These are phyloP conservation scores for Delia radicum DNA, from an alignment of 1,140 invertebrate genomes.

Conservation along the genomic window DNA sequence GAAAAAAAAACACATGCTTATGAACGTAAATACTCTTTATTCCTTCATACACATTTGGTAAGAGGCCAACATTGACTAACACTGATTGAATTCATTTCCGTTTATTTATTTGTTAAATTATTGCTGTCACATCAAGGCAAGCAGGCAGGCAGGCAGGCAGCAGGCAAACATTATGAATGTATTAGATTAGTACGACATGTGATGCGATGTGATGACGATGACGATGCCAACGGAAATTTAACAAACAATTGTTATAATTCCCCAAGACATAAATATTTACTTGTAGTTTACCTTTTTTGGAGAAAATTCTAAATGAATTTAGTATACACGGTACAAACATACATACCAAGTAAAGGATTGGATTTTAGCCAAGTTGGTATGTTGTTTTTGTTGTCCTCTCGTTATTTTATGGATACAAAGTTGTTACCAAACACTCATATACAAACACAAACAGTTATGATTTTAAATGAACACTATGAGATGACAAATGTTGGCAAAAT, in stretches of 20 bases:
- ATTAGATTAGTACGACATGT: not conserved
- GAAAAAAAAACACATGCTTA: too few relatives aligned
- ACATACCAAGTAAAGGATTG: not conserved
- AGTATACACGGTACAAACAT: not conserved
- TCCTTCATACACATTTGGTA: not conserved
- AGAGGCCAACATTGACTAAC: not conserved
- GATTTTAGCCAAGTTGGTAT: not conserved
- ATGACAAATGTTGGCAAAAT: not conserved
- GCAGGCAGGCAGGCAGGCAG: not conserved
- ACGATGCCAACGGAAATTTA: slow-evolving; percentile 16
- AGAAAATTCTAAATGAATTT: not conserved
- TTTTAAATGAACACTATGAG: not conserved
- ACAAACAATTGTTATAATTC: slow-evolving; percentile 20
- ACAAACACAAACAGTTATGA: not conserved
- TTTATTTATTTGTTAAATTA: slow-evolving; percentile 23
- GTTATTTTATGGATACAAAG: not conserved
- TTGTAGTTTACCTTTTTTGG: not conserved
- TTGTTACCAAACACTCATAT: not conserved
- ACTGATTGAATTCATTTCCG: slow-evolving; percentile 22
- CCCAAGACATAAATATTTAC: not conserved
- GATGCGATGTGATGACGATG: not conserved
- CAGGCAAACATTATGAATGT: not conserved
- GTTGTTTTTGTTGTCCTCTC: not conserved
- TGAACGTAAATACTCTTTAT: too few relatives aligned
- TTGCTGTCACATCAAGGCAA: slow-evolving; percentile 10